Evolutionary conservation across 2,113 vertebrate species (phyloP).

Genomic region (human (Homo sapiens)): GRCh38 chr2:233481001-233481500

Average conservation of each 20-base stretch:
- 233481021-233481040: neutral
- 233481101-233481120: too few relatives aligned
- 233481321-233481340: neutral
- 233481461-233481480: neutral
- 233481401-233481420: neutral
- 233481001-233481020: neutral
- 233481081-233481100: neutral
- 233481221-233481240: neutral
- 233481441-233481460: neutral
- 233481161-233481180: rapidly evolving
- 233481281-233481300: conserved; percentile 67
- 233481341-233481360: neutral
- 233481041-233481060: rapidly evolving
- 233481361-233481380: neutral
- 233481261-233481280: conserved; percentile 42
- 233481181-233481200: rapidly evolving
- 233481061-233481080: neutral
- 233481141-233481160: neutral
- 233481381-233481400: neutral
- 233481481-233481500: neutral
- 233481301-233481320: neutral
- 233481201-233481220: conserved; percentile 50
- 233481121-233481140: neutral
- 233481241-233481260: conserved; percentile 35
- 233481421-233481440: rapidly evolving